Evolutionary conservation across 2,888 invertebrate species (phyloP).

Genomic region (Oscheius onirici): DNA sequence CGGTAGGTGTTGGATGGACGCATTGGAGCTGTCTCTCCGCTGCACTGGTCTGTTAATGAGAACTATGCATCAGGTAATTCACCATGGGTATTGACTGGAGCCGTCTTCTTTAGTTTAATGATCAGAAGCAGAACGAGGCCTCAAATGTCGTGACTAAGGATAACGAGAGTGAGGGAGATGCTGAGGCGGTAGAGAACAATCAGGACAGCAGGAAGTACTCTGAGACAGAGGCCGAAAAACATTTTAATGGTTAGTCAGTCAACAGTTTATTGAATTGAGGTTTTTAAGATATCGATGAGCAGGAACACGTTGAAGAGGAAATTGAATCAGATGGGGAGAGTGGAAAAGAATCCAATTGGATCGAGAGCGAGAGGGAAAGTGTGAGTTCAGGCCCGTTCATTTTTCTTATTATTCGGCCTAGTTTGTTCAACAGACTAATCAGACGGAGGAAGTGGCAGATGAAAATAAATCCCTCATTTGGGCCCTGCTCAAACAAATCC

Average conservation of each 20-base stretch:
- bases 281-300: conserved; percentile 31
- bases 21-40: conserved; percentile 84
- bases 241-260: conserved; percentile 50
- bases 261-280: not conserved
- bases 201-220: conserved; percentile 33
- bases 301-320: conserved; percentile 73
- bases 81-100: not conserved
- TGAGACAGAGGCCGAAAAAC: conserved; percentile 67
- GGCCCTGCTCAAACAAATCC: conserved; percentile 91
- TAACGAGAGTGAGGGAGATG: conserved; percentile 27
- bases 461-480: conserved; percentile 94
- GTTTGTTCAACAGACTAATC: conserved; percentile 73
- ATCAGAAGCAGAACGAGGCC: conserved; percentile 26
- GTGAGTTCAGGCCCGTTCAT: conserved; percentile 32
- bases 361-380: conserved; percentile 42
- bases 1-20: conserved; percentile 92
- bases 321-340: conserved; percentile 48
- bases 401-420: conserved; percentile 31
- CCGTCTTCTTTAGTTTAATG: conserved; percentile 28
- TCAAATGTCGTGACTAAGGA: conserved; percentile 1
- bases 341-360: conserved; percentile 53
- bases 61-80: conserved; percentile 75
- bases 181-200: conserved; percentile 18
- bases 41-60: conserved; percentile 83
- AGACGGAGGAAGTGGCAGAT: conserved; percentile 90